Conservation (phyloP, 2,113 vertebrate genomes). For the Indri indri region DNA sequence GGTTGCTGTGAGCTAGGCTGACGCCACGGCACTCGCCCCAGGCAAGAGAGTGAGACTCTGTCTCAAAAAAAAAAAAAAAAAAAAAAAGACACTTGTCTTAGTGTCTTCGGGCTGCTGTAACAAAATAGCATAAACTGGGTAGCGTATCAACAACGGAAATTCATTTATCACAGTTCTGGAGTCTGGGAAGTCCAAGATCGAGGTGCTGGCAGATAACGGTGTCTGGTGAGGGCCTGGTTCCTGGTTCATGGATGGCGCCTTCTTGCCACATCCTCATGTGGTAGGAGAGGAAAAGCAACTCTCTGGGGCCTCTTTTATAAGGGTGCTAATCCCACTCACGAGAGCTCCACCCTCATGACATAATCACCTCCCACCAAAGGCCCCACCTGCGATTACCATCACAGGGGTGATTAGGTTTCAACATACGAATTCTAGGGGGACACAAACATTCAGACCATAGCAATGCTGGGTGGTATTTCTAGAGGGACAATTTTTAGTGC, state of each 20-base stretch:
- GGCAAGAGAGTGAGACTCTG: too few species aligned
- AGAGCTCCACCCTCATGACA: not conserved
- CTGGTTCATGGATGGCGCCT: not conserved
- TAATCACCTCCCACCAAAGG: not conserved
- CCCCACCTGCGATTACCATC: not conserved
- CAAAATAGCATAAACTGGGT: not conserved
- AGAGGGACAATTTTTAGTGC: not conserved
- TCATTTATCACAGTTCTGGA: not conserved
- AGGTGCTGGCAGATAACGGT: not conserved
- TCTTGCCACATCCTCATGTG: not conserved
- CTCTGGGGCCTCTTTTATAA: not conserved
- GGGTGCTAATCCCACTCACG: not conserved
- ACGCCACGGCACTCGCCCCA: too few species aligned
- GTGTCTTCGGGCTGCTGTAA: not conserved
- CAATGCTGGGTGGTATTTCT: not conserved
- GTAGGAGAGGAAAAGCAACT: not conserved
- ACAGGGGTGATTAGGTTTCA: not conserved
- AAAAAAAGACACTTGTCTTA: not conserved
- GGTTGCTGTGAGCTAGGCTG: too few species aligned
- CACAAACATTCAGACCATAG: not conserved
- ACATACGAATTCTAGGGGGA: not conserved
- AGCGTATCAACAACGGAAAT: not conserved
- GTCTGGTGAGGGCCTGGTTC: not conserved
- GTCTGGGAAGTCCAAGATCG: not conserved
- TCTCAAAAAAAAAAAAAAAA: too few species aligned